Evolutionary conservation across 1,140 invertebrate species (phyloP).

Genomic region (Tyrophagus putrescentiae): DNA sequence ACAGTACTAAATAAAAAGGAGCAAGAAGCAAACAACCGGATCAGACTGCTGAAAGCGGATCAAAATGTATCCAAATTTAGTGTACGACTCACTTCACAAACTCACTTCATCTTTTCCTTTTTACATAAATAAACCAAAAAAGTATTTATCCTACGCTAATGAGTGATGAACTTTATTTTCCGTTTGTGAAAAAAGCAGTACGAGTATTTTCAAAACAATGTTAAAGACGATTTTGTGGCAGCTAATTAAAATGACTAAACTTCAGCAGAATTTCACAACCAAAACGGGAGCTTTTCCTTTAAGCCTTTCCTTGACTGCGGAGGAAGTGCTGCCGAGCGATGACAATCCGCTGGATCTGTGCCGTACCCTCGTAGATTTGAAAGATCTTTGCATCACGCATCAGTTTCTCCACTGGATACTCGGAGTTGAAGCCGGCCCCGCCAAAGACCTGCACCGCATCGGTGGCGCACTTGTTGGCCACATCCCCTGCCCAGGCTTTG

Average conservation of each 20-base stretch:
- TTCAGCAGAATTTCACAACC: background rate
- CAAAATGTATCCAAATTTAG: too few species aligned
- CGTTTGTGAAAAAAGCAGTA: background rate
- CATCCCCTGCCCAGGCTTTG: slow-evolving; percentile 75
- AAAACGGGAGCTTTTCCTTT: background rate
- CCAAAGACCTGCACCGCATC: slow-evolving; percentile 92
- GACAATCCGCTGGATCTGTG: slow-evolving; percentile 89
- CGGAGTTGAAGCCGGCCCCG: slow-evolving; percentile 91
- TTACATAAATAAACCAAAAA: too few species aligned
- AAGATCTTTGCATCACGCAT: slow-evolving; percentile 98
- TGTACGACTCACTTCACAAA: too few species aligned
- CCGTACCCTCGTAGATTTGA: slow-evolving; percentile 86
- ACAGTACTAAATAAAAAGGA: too few species aligned
- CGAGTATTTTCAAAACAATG: background rate
- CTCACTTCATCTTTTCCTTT: too few species aligned
- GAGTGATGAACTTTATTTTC: too few species aligned
- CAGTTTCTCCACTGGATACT: slow-evolving; percentile 97
- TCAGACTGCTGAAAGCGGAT: too few species aligned
- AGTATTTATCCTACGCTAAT: too few species aligned
- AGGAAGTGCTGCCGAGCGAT: slow-evolving; percentile 54
- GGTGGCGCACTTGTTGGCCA: slow-evolving; percentile 85
- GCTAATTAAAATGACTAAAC: background rate
- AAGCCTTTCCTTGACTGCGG: too few species aligned
- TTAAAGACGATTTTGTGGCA: background rate
- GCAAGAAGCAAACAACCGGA: too few species aligned